Evolutionary conservation across 2,888 invertebrate genomes (phyloP).

Genomic region (Charanyca ferruginea): DNA sequence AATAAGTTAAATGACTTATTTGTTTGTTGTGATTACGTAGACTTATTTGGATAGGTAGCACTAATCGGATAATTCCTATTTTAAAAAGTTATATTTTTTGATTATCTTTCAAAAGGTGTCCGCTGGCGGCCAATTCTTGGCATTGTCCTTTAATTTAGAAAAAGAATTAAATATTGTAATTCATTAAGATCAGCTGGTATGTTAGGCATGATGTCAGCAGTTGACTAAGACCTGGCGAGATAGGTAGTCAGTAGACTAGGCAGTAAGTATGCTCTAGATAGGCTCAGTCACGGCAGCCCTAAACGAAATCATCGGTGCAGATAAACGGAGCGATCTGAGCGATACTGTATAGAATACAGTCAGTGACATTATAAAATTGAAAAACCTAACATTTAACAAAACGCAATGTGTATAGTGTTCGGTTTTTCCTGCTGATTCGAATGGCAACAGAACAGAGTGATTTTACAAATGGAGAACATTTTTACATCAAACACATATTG

Average conservation of each 20-base stretch:
- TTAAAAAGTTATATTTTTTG: no score
- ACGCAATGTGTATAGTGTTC: conserved; percentile 22
- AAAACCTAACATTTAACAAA: conserved; percentile 26
- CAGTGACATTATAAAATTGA: conserved; percentile 29
- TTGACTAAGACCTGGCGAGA: background rate
- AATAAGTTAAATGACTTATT: no score
- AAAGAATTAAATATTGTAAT: background rate
- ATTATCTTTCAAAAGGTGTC: no score
- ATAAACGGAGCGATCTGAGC: conserved; percentile 28
- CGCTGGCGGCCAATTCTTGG: no score
- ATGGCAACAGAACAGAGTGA: background rate
- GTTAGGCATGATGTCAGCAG: background rate
- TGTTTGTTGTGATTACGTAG: no score
- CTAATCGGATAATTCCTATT: no score
- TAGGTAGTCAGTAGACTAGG: background rate
- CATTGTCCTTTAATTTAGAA: no score
- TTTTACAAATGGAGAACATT: background rate
- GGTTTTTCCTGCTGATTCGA: conserved; percentile 23
- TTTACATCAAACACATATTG: conserved; percentile 1
- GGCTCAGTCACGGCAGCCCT: conserved; percentile 14
- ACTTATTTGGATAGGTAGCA: no score
- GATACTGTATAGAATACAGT: conserved; percentile 8
- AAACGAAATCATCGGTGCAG: conserved; percentile 14
- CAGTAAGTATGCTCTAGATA: no score
- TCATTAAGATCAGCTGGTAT: background rate